A percentile compares a stretch with the other conserved stretches of the same genome.
These are phyloP conservation scores for Callyntrura sp. DNA, from an alignment of 2,888 invertebrate species.

Conservation along the genomic window DNA sequence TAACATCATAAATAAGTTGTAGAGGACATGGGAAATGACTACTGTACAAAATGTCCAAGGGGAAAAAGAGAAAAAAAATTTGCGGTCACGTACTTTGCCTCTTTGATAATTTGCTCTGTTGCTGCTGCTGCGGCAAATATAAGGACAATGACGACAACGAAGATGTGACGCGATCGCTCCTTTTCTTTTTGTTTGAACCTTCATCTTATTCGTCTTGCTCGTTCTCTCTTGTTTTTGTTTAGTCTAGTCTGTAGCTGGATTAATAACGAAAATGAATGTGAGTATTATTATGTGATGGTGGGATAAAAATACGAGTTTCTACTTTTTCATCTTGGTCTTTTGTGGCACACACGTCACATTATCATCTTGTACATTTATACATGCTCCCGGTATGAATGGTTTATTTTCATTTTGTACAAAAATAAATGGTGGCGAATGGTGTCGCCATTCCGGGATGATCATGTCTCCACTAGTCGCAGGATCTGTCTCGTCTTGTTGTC, in stretches of 20 bases:
- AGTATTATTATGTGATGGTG: not conserved
- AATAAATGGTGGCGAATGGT: conserved; percentile 58
- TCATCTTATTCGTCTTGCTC: not conserved
- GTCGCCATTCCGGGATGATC: conserved; percentile 42
- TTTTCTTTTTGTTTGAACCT: conserved; percentile 37
- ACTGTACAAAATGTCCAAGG: conserved; percentile 29
- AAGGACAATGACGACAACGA: conserved; percentile 11
- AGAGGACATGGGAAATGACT: conserved; percentile 41
- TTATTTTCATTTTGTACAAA: conserved; percentile 48
- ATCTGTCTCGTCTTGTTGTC: conserved; percentile 59
- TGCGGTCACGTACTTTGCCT: conserved; percentile 53
- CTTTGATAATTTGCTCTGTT: conserved; percentile 46
- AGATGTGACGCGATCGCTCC: conserved; percentile 4
- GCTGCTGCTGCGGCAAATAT: not conserved
- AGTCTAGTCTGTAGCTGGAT: conserved; percentile 53
- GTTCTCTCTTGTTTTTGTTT: conserved; percentile 53
- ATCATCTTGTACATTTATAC: not conserved
- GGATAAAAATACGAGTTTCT: conserved; percentile 42
- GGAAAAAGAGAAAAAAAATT: conserved; percentile 23
- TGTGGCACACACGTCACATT: not conserved
- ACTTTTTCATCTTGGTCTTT: not conserved
- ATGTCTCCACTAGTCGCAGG: conserved; percentile 53
- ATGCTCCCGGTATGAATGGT: conserved; percentile 36
- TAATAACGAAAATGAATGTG: conserved; percentile 30
- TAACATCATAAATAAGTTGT: conserved; percentile 64